Conservation (phyloP, 2,113 vertebrate species). For the Hiodon tergisus region DNA sequence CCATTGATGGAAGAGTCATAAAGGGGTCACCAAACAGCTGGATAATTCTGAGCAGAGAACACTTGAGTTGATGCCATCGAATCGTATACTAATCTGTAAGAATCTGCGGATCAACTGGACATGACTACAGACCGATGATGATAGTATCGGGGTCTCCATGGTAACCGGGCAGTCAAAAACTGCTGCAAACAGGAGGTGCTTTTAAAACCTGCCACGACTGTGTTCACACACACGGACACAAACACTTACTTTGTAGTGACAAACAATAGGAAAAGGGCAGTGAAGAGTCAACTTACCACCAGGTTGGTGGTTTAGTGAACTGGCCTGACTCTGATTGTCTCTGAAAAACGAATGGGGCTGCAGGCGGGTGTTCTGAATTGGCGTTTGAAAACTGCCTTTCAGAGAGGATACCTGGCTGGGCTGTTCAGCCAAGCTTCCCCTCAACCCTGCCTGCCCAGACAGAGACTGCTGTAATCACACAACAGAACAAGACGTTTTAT, state of each 20-base stretch:
- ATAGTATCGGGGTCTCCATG: constrained; percentile 17
- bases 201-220: not conserved
- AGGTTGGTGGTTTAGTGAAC: not conserved
- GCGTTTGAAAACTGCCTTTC: too few species aligned
- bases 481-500: not conserved
- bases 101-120: not conserved
- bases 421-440: constrained; percentile 10
- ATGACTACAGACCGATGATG: not conserved
- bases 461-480: not conserved
- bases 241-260: not conserved
- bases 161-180: constrained; percentile 19
- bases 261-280: not conserved
- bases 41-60: constrained; percentile 5
- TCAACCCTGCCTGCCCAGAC: not conserved
- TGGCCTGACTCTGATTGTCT: not conserved
- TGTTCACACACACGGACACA: not conserved
- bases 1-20: not conserved
- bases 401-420: not conserved
- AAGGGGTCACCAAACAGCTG: not conserved
- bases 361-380: not conserved
- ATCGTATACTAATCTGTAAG: not conserved
- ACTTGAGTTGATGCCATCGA: not conserved
- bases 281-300: not conserved
- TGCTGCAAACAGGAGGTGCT: constrained; percentile 8
- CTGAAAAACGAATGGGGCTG: constrained; percentile 27